These are phyloP conservation scores for Willisornis vidua DNA, from an alignment of 2,113 vertebrate species.

Conservation along the genomic window DNA sequence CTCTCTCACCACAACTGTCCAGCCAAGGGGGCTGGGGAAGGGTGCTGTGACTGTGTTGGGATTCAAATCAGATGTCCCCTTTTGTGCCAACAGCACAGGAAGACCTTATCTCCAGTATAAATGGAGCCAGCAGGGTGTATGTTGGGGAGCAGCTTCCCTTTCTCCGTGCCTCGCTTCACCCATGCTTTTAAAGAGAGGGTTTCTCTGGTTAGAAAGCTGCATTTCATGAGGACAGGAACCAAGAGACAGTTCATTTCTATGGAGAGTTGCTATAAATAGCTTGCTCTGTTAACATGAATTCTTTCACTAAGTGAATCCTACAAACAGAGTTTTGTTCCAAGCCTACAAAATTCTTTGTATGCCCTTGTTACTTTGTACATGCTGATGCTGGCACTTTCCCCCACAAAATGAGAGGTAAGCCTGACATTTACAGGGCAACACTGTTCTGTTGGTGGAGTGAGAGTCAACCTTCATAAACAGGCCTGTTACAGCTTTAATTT, in stretches of 20 bases:
- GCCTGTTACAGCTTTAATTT: neutral
- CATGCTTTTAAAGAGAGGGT: neutral
- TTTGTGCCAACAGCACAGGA: neutral
- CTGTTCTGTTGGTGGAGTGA: neutral
- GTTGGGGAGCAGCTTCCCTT: neutral
- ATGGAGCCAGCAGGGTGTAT: neutral
- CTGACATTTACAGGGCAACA: neutral
- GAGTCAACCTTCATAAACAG: neutral
- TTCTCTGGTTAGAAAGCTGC: slow-evolving; percentile 32
- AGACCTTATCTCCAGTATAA: neutral
- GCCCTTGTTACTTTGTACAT: neutral
- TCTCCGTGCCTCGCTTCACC: neutral
- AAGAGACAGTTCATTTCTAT: slow-evolving; percentile 43
- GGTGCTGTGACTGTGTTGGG: neutral
- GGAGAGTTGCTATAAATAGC: slow-evolving; percentile 55
- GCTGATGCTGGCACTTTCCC: neutral
- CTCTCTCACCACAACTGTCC: fast-evolving
- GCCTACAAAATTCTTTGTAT: slow-evolving; percentile 28
- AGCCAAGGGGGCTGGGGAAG: neutral
- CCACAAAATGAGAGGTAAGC: neutral
- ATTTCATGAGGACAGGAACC: slow-evolving; percentile 16
- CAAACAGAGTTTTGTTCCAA: slow-evolving; percentile 55
- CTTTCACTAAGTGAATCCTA: slow-evolving; percentile 48
- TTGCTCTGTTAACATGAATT: slow-evolving; percentile 58
- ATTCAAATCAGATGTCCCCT: neutral